Evolutionary conservation across 2,113 vertebrate genomes (phyloP), one percentile per base, ranked within the genome.

Genomic region (Toxostoma redivivum): DNA sequence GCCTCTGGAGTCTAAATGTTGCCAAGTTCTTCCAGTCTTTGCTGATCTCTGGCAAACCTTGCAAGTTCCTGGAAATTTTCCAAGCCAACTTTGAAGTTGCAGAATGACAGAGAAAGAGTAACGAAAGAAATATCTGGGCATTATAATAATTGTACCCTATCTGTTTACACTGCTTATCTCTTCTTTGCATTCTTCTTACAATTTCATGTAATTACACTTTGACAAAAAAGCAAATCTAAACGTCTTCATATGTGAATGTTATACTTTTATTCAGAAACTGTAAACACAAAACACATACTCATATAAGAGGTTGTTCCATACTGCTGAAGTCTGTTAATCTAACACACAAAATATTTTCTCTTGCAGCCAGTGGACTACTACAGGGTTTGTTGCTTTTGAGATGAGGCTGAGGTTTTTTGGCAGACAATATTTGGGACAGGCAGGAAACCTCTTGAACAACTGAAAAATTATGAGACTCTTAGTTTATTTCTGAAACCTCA

Each of bases 381-480:
- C 10, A 74, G 20, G 17, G 7, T 44, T 94, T 84, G 5, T 58
- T 92, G 6, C 30, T 87, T 64, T 56, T 38, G 14, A 79, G 35
- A 38, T 21, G 19, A 72, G 28, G 4, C 7, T 71, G 18, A 85
- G 56, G 16, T 0, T 61, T 66, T 91, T 58, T 81, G 69, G 8
- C 28, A 70, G 42, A 85, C 2, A 62, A 33, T 50, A 66, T n/a
- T 6, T 35, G n/a, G 21, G 25, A 48, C 5, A 27, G 15, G 3
- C 0, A 1, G 2, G 5, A 47, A 42, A 28, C 4, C 12, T 15
- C 6, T 42, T 16, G 19, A 23, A 62, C 6, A 53, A 10, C 28
- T 65, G 27, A 50, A 83, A 57, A 80, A 35, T 18, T 47, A 16
- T 40, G 19, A 72, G 24, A 37, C 10, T 42, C 5, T 37, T 20